Conservation (phyloP, 2,888 invertebrate species). For the Phorcus lineatus region DNA sequence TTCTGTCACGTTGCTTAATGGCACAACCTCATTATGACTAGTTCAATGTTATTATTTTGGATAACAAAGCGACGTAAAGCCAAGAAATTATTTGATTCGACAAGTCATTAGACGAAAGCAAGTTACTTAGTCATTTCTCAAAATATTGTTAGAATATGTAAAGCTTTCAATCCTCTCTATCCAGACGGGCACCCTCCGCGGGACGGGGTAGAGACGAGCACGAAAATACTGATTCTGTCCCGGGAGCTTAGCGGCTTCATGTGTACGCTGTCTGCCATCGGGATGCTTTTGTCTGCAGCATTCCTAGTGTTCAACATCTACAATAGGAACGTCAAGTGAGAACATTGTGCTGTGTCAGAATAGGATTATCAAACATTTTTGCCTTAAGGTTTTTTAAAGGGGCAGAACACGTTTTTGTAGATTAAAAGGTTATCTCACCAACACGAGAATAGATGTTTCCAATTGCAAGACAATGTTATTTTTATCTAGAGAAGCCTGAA, state of each 20-base stretch:
- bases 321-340: slow-evolving; percentile 49
- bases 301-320: slow-evolving; percentile 52
- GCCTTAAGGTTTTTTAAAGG: too few relatives aligned
- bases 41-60: too few relatives aligned
- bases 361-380: neutral
- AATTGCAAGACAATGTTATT: too few relatives aligned
- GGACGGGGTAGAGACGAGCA: slow-evolving; percentile 14
- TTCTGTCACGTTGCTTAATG: too few relatives aligned
- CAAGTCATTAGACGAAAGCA: neutral
- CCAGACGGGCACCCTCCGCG: slow-evolving; percentile 14
- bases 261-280: slow-evolving; percentile 34
- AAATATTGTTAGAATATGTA: too few relatives aligned
- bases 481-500: too few relatives aligned
- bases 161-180: neutral
- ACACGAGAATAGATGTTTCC: too few relatives aligned
- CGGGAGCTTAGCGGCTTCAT: slow-evolving; percentile 26
- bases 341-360: neutral
- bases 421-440: too few relatives aligned
- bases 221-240: slow-evolving; percentile 22
- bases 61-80: too few relatives aligned
- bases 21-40: too few relatives aligned
- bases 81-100: too few relatives aligned
- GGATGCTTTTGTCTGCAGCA: slow-evolving; percentile 37
- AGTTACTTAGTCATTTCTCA: neutral
- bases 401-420: too few relatives aligned